Evolutionary conservation across 2,113 vertebrate species (phyloP), one percentile per base, ranked within the genome.

Genomic region (Scolopax mira): DNA sequence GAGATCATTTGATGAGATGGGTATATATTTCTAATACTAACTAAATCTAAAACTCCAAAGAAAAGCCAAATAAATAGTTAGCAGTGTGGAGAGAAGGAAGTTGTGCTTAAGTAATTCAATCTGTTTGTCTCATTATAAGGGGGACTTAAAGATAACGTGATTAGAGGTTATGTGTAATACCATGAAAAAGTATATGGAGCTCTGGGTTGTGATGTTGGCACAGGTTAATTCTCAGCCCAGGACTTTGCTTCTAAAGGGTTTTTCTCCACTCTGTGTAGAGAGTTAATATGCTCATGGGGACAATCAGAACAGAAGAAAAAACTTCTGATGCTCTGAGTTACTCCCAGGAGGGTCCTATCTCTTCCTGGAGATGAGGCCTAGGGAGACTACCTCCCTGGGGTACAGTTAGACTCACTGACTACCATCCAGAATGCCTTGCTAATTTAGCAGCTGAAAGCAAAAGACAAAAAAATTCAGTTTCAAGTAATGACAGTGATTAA

Each of bases 401-500:
- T 44, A 64, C 33, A 44, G n/a, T 80, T 54, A 74, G 49, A 41
- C 57, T 91, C n/a, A 13, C 2, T 11, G 79, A 21, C 74, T 77
- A 6, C 22, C 10, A 35, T 51, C 7, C 60, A 55, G 39, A 77
- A 52, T 49, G 37, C 46, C 21, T 90, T 18, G 10, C 14, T 80
- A 58, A 73, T 83, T 90, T 48, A 86, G 51, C 67, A 94, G 58
- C 49, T 83, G 75, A 94, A 77, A 85, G 71, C 10, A 61, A 70
- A 74, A 91, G 54, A 54, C 39, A 79, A 62, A 71, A 10, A n/a
- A 86, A 86, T 69, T 52, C 77, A 42, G 30, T 92, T 66, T 83
- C 79, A 46, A 62, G 66, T 51, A 90, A 70, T 83, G 66, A 73
- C 54, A 78, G 71, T 51, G 79, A 93, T 85, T 73, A 92, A 95